These are phyloP conservation scores for Acyrthosiphon pisum DNA, from an alignment of 1,140 invertebrate species.

Conservation along the genomic window DNA sequence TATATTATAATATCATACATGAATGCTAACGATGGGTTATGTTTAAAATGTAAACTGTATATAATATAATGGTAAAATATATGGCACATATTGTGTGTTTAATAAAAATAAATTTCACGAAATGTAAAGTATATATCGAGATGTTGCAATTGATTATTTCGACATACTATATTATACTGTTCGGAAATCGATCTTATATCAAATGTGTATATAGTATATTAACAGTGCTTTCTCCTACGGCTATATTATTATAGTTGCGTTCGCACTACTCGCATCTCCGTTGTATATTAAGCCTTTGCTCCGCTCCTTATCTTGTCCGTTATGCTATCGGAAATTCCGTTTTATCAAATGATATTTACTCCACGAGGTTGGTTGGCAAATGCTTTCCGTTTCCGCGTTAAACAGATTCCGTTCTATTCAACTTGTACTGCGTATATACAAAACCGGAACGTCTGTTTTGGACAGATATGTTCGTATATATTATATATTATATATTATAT, in stretches of 20 bases:
- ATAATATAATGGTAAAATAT: not conserved
- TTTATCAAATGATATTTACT: conserved; percentile 39
- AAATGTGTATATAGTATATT: not conserved
- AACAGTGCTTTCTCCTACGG: not conserved
- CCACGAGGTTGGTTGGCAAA: conserved; percentile 45
- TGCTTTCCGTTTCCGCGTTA: conserved; percentile 56
- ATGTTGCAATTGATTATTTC: conserved; percentile 18
- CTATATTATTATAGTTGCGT: not conserved
- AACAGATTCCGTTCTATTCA: conserved; percentile 50
- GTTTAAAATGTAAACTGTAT: not conserved
- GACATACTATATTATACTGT: conserved; percentile 16
- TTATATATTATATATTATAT: not conserved
- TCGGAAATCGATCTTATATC: conserved; percentile 32
- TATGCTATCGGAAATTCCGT: conserved; percentile 55
- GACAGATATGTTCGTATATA: conserved; percentile 47
- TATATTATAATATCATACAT: not conserved
- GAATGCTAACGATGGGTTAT: not conserved
- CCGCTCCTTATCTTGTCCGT: conserved; percentile 44
- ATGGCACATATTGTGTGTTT: not conserved
- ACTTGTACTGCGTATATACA: not conserved
- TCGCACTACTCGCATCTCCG: not conserved
- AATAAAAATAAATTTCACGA: not conserved
- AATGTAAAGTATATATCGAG: not conserved
- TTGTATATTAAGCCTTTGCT: conserved; percentile 40
- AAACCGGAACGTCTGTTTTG: conserved; percentile 51